Conservation (phyloP, 92 coral and sea anemone genomes). For the Plumapathes pennacea region DNA sequence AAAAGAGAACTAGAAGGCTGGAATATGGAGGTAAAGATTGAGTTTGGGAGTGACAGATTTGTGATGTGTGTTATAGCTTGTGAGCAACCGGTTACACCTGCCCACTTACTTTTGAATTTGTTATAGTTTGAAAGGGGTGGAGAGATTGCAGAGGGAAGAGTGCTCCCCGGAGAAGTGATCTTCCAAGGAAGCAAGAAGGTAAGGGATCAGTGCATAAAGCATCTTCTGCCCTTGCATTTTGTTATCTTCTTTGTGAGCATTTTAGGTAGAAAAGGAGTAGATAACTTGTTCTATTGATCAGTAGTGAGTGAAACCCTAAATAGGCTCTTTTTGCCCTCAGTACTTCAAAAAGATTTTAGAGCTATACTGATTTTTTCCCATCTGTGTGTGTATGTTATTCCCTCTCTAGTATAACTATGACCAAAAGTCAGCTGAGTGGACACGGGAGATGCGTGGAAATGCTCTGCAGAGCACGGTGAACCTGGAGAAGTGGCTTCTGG, state of each 20-base stretch:
- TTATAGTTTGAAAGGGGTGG: conserved; percentile 61
- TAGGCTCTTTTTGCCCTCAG: too few relatives aligned
- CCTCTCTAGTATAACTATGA: conserved; percentile 59
- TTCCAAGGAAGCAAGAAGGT: conserved; percentile 57
- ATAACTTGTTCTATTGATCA: too few relatives aligned
- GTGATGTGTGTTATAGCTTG: neutral
- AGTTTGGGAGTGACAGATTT: neutral
- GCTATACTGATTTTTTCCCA: too few relatives aligned
- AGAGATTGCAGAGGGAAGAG: conserved; percentile 59
- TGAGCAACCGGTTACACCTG: neutral
- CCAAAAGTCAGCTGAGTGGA: conserved; percentile 87
- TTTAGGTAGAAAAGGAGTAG: too few relatives aligned
- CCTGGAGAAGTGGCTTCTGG: conserved; percentile 54
- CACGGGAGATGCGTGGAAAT: conserved; percentile 81
- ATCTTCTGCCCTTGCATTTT: too few relatives aligned
- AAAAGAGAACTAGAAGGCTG: conserved; percentile 71
- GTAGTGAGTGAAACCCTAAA: too few relatives aligned
- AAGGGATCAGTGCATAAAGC: conserved; percentile 12
- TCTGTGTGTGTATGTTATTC: neutral
- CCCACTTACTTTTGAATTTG: neutral
- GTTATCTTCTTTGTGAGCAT: too few relatives aligned
- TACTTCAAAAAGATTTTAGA: too few relatives aligned
- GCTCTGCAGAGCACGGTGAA: conserved; percentile 72
- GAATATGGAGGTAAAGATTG: conserved; percentile 60
- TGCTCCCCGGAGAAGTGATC: conserved; percentile 73